Conservation (phyloP, 2,888 invertebrate species). For the Strigamia transsilvanica region DNA sequence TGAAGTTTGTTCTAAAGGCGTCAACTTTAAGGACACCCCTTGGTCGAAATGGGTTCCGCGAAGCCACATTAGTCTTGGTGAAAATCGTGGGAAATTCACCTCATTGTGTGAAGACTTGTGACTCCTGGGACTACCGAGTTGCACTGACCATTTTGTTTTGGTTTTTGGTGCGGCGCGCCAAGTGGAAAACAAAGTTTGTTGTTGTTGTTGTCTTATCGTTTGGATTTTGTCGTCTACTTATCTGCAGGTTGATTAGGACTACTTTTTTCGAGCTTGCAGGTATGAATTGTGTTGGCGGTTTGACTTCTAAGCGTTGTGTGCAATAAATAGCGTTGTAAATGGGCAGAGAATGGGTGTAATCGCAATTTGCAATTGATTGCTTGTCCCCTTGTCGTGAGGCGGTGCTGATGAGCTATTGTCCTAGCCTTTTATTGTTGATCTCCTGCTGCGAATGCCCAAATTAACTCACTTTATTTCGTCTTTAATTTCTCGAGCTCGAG, state of each 20-base stretch:
- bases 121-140: no score
- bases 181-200: constrained; percentile 1
- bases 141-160: neutral
- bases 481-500: neutral
- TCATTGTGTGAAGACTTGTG: neutral
- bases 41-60: constrained; percentile 4
- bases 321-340: constrained; percentile 33
- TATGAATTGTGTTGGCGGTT: neutral
- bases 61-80: constrained; percentile 34
- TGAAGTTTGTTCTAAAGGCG: neutral
- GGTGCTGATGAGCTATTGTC: constrained; percentile 15
- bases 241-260: neutral
- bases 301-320: neutral
- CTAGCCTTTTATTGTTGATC: neutral
- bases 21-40: neutral
- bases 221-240: neutral
- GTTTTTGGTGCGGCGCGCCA: neutral
- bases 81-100: constrained; percentile 45
- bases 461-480: neutral
- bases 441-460: neutral
- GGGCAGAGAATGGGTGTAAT: constrained; percentile 25
- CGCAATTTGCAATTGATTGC: constrained; percentile 5
- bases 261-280: neutral
- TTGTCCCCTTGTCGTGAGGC: neutral
- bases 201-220: neutral